A percentile compares a stretch with the other conserved stretches of the same genome.
These are phyloP conservation scores for Clamator glandarius DNA, from an alignment of 2,797 vertebrate genomes.

Conservation along the genomic window DNA sequence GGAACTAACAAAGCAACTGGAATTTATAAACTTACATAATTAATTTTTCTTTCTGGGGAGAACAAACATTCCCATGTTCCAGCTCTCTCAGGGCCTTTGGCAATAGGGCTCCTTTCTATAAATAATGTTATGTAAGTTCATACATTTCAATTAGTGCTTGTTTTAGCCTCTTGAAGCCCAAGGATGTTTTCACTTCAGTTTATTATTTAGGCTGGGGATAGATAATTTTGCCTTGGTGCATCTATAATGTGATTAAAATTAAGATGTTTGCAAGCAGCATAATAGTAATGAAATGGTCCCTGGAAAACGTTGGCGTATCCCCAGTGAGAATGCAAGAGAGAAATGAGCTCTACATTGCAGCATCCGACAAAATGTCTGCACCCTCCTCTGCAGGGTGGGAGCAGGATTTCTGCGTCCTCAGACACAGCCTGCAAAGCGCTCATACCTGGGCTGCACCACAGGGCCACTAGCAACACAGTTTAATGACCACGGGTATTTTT, in stretches of 20 bases:
- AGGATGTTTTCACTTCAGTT: slow-evolving; percentile 51
- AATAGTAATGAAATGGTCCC: not conserved
- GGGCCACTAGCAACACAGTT: fast-evolving
- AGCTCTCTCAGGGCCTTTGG: slow-evolving; percentile 29
- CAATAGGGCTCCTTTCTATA: slow-evolving; percentile 41
- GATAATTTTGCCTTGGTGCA: slow-evolving; percentile 12
- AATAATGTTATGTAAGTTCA: slow-evolving; percentile 55
- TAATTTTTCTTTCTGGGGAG: slow-evolving; percentile 19
- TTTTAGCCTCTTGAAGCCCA: slow-evolving; percentile 22
- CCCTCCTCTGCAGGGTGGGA: not conserved
- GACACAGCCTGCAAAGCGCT: not conserved
- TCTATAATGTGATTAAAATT: slow-evolving; percentile 32
- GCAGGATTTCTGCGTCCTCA: not conserved
- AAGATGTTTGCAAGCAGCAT: not conserved
- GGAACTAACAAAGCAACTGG: slow-evolving; percentile 25
- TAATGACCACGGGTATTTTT: not conserved
- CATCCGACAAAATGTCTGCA: not conserved
- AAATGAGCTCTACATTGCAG: not conserved
- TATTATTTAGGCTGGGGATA: slow-evolving; percentile 43
- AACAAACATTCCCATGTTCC: slow-evolving; percentile 45
- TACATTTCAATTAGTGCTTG: slow-evolving; percentile 44
- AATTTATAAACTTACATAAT: slow-evolving; percentile 57
- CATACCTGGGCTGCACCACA: fast-evolving
- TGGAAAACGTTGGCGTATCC: not conserved
- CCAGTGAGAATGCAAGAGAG: not conserved